Percentiles rank a stretch among this genome's conserved stretches.
phyloP scores from a whole-genome alignment of 2,113 vertebrate genomes.

The Leuciscus idus region DNA sequence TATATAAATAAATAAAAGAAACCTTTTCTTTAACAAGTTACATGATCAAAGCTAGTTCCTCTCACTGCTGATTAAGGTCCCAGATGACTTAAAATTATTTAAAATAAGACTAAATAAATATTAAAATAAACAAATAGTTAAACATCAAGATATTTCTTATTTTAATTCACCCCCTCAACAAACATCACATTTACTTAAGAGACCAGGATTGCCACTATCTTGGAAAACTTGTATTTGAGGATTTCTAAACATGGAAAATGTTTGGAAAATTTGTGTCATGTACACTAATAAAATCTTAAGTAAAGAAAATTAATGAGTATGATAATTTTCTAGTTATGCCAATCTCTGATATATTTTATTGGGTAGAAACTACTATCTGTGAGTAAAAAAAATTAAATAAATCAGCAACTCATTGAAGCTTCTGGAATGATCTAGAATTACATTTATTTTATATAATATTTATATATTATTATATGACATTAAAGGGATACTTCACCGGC shows the following conservation, averaged over 20 bases:
- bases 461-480: not conserved
- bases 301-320: too few species aligned
- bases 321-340: not conserved
- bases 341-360: not conserved
- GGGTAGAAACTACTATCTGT: not conserved
- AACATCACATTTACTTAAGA: not conserved
- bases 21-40: not conserved
- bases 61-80: not conserved
- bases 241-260: not conserved
- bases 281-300: not conserved
- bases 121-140: not conserved
- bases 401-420: too few species aligned
- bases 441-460: not conserved
- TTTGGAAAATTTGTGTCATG: too few species aligned
- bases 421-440: too few species aligned
- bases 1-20: too few species aligned
- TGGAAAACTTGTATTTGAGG: not conserved
- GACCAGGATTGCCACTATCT: not conserved
- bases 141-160: not conserved
- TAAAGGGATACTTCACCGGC: too few species aligned
- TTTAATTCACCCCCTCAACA: not conserved
- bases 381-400: not conserved
- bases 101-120: not conserved
- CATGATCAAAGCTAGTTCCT: not conserved
- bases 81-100: not conserved